These are phyloP conservation scores for Sinella curviseta DNA, from an alignment of 1,140 invertebrate species.

Conservation along the genomic window DNA sequence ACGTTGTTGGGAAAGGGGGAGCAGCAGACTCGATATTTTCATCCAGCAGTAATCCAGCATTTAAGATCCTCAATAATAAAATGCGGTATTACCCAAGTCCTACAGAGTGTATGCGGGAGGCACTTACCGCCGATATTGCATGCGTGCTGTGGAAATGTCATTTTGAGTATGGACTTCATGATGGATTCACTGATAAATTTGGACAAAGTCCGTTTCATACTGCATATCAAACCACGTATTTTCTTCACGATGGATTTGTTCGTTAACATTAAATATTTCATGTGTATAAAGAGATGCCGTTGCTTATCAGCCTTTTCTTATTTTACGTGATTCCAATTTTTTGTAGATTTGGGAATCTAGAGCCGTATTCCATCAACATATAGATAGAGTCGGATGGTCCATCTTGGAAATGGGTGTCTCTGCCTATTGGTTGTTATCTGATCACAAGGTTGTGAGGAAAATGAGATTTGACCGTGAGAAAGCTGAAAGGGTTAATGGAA, in stretches of 20 bases:
- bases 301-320: too few species aligned
- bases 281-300: too few species aligned
- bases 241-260: neutral
- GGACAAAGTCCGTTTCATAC: neutral
- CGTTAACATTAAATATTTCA: neutral
- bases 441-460: neutral
- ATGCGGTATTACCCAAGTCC: neutral
- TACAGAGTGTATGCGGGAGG: neutral
- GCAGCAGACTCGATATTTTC: neutral
- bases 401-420: neutral
- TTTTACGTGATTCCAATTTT: too few species aligned
- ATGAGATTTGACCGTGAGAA: neutral
- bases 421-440: neutral
- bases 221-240: neutral
- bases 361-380: neutral
- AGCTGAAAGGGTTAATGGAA: neutral
- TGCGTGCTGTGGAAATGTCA: neutral
- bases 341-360: neutral
- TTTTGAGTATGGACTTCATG: neutral
- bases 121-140: neutral
- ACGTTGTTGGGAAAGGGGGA: slow-evolving; percentile 7
- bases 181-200: neutral
- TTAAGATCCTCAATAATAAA: neutral
- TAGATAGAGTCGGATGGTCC: neutral
- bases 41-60: neutral